A percentile compares a stretch with the other conserved stretches of the same genome.
Evolutionary conservation across 2,888 invertebrate genomes (phyloP).

Genomic region (Thera britannica): DNA sequence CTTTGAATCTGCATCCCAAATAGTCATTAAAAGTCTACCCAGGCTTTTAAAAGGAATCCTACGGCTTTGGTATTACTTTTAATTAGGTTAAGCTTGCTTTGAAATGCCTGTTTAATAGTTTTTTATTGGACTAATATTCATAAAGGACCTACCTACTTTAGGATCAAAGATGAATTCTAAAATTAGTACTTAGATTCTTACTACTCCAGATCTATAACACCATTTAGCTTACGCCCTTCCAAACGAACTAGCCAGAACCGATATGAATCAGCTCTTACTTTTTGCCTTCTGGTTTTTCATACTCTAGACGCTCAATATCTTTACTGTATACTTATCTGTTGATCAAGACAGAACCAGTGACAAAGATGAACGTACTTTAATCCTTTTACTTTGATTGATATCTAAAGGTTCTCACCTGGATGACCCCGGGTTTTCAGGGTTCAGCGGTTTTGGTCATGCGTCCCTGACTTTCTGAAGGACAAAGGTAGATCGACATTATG

Average conservation of each 20-base stretch:
- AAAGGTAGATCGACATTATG: conserved; percentile 16
- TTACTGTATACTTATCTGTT: too few species aligned
- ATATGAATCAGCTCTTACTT: too few species aligned
- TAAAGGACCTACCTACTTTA: too few species aligned
- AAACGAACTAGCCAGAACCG: too few species aligned
- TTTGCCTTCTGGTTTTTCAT: too few species aligned
- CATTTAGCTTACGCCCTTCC: too few species aligned
- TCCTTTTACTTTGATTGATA: conserved; percentile 17
- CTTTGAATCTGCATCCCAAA: conserved; percentile 31
- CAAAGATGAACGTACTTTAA: conserved; percentile 1
- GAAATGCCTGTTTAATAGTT: not conserved
- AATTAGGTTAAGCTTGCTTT: conserved; percentile 19
- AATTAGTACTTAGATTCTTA: too few species aligned
- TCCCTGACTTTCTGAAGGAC: conserved; percentile 28
- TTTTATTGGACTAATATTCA: not conserved
- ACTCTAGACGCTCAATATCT: too few species aligned
- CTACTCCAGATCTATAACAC: too few species aligned
- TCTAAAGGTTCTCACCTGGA: conserved; percentile 36
- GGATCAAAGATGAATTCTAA: too few species aligned
- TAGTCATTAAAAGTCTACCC: conserved; percentile 29
- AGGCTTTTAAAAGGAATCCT: conserved; percentile 29
- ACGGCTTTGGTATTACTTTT: conserved; percentile 26
- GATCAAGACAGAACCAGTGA: not conserved
- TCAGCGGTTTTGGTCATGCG: conserved; percentile 39
- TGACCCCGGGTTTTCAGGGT: conserved; percentile 32